Evolutionary conservation across 2,888 invertebrate species (phyloP).

Genomic region (Apodemia zela): DNA sequence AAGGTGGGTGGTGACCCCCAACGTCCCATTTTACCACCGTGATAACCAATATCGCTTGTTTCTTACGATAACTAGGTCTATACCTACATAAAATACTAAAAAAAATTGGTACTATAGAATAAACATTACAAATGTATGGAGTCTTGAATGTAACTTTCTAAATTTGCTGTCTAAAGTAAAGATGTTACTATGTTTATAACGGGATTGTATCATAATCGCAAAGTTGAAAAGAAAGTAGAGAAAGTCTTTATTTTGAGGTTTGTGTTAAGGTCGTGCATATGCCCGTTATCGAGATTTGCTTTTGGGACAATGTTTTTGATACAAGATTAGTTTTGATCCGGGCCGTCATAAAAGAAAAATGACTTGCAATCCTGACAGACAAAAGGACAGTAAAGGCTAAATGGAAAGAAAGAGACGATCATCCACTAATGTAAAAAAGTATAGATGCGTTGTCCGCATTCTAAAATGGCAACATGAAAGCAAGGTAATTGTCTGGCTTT

Average conservation of each 20-base stretch:
- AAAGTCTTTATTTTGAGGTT: slow-evolving; percentile 50
- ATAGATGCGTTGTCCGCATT: too few relatives aligned
- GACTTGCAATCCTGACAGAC: not conserved
- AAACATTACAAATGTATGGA: not conserved
- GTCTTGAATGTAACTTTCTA: slow-evolving; percentile 1
- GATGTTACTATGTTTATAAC: slow-evolving; percentile 44
- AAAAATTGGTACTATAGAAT: not conserved
- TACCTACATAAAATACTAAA: too few relatives aligned
- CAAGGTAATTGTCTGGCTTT: too few relatives aligned
- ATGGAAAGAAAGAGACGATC: too few relatives aligned
- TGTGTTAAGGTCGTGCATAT: not conserved
- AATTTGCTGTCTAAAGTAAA: slow-evolving; percentile 12
- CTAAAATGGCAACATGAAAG: too few relatives aligned
- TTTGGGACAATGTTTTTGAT: not conserved
- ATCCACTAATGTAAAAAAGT: too few relatives aligned
- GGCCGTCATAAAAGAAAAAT: not conserved
- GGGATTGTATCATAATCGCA: slow-evolving; percentile 56
- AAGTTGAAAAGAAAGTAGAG: slow-evolving; percentile 68
- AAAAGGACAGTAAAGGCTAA: not conserved
- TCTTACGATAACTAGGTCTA: too few relatives aligned
- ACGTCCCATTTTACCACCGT: too few relatives aligned
- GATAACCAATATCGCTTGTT: too few relatives aligned
- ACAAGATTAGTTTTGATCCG: not conserved
- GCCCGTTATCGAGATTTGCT: not conserved
- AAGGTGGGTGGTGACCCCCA: too few relatives aligned